Conservation (phyloP, 1,140 invertebrate species). For the Asbolus verrucosus region DNA sequence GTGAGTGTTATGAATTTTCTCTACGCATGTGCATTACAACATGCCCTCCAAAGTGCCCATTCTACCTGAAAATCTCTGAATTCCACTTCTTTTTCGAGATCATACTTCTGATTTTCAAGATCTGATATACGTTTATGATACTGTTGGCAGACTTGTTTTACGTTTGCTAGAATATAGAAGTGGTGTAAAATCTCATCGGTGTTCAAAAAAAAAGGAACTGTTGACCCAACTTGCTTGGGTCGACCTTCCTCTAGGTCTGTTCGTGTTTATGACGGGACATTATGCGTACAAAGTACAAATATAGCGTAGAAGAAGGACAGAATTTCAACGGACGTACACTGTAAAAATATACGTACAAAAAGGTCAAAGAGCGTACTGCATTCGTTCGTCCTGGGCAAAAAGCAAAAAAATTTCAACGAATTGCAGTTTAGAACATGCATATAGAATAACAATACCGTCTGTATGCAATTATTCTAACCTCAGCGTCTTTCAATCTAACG, state of each 20-base stretch:
- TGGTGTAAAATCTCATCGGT: slow-evolving; percentile 2
- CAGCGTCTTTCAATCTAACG: slow-evolving; percentile 97
- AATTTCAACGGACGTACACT: slow-evolving; percentile 15
- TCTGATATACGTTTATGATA: slow-evolving; percentile 88
- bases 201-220: slow-evolving; percentile 13
- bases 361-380: slow-evolving; percentile 24
- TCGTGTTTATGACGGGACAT: background rate
- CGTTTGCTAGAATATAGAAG: slow-evolving; percentile 58
- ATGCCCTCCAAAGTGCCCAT: slow-evolving; percentile 40
- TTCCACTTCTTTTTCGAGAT: slow-evolving; percentile 94
- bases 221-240: slow-evolving; percentile 12
- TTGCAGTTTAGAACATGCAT: slow-evolving; percentile 48
- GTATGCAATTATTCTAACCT: slow-evolving; percentile 73
- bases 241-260: slow-evolving; percentile 13
- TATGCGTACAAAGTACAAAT: slow-evolving; percentile 17
- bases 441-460: slow-evolving; percentile 36
- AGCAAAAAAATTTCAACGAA: slow-evolving; percentile 43
- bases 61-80: slow-evolving; percentile 91
- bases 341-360: slow-evolving; percentile 26
- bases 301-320: slow-evolving; percentile 28
- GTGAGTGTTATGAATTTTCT: slow-evolving; percentile 47
- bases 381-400: slow-evolving; percentile 43
- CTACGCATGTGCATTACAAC: slow-evolving; percentile 47
- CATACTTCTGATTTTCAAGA: slow-evolving; percentile 96
- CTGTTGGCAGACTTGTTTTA: slow-evolving; percentile 87